Base-by-base conservation (phyloP, 2,797 vertebrate genomes). In the Melanotaenia maccullochi region DNA sequence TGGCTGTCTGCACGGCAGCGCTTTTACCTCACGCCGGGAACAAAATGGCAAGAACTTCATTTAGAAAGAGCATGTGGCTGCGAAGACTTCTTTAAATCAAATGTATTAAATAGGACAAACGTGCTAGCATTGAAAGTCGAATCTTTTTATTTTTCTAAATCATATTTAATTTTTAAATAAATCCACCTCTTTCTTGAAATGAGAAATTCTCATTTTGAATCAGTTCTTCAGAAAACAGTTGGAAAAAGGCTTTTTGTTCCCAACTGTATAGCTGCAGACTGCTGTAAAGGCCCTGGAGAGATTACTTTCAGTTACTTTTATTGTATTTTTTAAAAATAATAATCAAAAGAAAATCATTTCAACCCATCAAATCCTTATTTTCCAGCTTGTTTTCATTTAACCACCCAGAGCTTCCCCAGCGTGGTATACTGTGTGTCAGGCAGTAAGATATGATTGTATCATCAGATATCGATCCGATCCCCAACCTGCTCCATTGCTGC, bases 391-490 rank as follows among this genome's bases (percentile, higher is more conserved):
- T 84, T 81, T 86, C 66, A 68, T 81, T 84, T 70, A 76, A 64
- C 65, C 30, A n/a, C 56, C 79, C 63, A 11, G 71, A 67, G 78
- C 71, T 47, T 68, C 75, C 71, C 59, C 5, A 1, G 47, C n/a
- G 79, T 44, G 75, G 49, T 24, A 24, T 12, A 83, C 80, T 30
- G 82, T 80, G 81, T 91, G 89, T 91, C 88, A 90, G 83, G 81
- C 68, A 85, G 85, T 90, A 88, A 92, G 89, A 92, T 91, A 94
- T 92, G 90, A 93, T 92, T 90, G 90, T 92, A 88, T 93, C 88
- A 89, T 92, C 91, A 92, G 72, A 85, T 87, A 93, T 93, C 75
- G 91, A 92, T 91, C 85, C n/a, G 18, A 25, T 75, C n/a, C 75
- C 51, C 79, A 79, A 67, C 82, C 87, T 73, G 83, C 86, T 86